Conservation (phyloP, 2,888 invertebrate genomes). For the Campoplex nolae region DNA sequence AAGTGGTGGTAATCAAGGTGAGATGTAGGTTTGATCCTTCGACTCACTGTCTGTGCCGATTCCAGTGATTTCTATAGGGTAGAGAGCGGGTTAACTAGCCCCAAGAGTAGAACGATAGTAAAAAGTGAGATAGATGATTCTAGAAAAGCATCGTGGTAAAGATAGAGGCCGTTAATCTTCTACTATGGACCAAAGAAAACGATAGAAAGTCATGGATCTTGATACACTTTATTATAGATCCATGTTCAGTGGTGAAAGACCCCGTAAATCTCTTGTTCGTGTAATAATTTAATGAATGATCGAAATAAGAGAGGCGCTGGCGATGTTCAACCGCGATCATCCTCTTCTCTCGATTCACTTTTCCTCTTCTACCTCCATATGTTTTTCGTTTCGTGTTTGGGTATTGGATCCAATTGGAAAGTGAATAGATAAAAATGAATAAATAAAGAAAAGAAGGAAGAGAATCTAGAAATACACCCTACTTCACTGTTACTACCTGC, state of each 20-base stretch:
- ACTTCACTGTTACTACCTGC: conserved; percentile 54
- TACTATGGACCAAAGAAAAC: conserved; percentile 38
- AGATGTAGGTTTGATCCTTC: conserved; percentile 64
- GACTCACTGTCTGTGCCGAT: conserved; percentile 30
- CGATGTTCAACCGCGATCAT: conserved; percentile 63
- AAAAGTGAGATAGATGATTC: conserved; percentile 22
- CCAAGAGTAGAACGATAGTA: conserved; percentile 45
- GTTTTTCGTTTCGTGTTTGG: conserved; percentile 18
- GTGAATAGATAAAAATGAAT: conserved; percentile 23
- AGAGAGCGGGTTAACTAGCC: conserved; percentile 47
- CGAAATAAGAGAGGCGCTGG: conserved; percentile 67
- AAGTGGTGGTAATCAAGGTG: conserved; percentile 60
- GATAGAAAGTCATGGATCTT: conserved; percentile 45
- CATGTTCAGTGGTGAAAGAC: conserved; percentile 76
- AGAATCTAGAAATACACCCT: conserved; percentile 38
- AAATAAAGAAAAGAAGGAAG: background rate
- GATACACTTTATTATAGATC: conserved; percentile 40
- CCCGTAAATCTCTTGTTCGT: conserved; percentile 79
- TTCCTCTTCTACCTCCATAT: conserved; percentile 64
- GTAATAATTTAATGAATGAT: conserved; percentile 81
- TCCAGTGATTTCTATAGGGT: conserved; percentile 59
- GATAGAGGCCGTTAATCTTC: conserved; percentile 62
- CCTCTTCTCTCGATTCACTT: conserved; percentile 59
- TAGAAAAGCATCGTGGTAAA: conserved; percentile 34
- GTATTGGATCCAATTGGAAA: conserved; percentile 10